Base-by-base conservation (phyloP, 1,140 invertebrate genomes). In the Stenopsyche tienmushanensis region DNA sequence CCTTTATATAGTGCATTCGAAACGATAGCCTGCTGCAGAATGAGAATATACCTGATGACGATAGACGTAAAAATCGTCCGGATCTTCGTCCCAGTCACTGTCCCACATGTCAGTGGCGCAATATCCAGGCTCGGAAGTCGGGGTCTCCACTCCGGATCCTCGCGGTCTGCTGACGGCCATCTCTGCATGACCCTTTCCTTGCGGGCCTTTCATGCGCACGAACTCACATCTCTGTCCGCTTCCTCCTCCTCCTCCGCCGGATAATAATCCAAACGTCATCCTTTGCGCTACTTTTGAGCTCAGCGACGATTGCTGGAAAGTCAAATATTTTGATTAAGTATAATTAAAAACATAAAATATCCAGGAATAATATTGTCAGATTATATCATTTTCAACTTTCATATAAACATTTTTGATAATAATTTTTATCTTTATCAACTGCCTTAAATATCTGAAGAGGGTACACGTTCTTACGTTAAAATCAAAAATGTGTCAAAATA, bases 131-230 rank as follows among this genome's bases (percentile, higher is more conserved):
- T 97, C 94, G n/a, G 94, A 93, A 66, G 92, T 92, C 1, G 95
- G 94, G 1, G 96, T 98, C 77, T 98, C 96, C 5, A 91, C 91
- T 1, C 94, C 96, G 7, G 91, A 90, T 45, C 90, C 86, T 83
- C 94, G 90, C 68, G 93, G 87, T 77, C 96, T 89, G 1, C 93
- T 94, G 20, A 99, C 94, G 2, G 96, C 97, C 91, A 99, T 96
- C 83, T 99, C 97, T 0, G 96, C 96, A 78, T 96, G 93, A 0
- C 97, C 97, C 83, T 98, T 98, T 9, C 93, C 93, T 73, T 91
- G 88, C 10, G 97, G 96, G 55, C 97, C 97, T 79, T 96, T 93
- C 94, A 99, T 97, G 58, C 94, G 86, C 24, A 99, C 94, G 82
- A 98, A 99, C 82, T 99, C 97, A 71, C 96, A 92, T 71, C 96